Percentiles rank a stretch among this genome's conserved stretches.
phyloP scores from a whole-genome alignment of 2,797 vertebrate species.

The Cuniculus paca region DNA sequence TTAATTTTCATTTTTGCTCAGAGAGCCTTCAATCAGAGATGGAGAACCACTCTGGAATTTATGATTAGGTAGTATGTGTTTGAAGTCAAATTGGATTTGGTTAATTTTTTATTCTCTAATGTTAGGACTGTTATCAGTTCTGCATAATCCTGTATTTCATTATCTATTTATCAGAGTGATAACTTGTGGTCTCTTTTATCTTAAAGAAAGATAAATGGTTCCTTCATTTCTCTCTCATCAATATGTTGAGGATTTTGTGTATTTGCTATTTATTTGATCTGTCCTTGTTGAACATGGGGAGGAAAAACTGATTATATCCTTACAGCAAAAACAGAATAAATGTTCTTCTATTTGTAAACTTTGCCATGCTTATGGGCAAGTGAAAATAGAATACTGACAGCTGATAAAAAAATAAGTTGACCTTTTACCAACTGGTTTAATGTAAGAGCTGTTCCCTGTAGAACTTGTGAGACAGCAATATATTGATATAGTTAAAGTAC shows the following conservation, averaged over 20 bases:
- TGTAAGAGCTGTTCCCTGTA: background rate
- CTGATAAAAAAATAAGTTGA: conserved; percentile 10
- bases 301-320: background rate
- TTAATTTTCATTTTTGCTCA: conserved; percentile 64
- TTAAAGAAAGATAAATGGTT: conserved; percentile 49
- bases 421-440: background rate
- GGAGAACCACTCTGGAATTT: conserved; percentile 36
- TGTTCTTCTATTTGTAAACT: background rate
- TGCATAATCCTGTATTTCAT: conserved; percentile 50
- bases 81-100: conserved; percentile 61
- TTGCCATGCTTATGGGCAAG: background rate
- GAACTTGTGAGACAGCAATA: background rate
- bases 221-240: conserved; percentile 4
- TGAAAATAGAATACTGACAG: background rate
- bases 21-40: background rate
- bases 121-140: conserved; percentile 52
- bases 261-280: conserved; percentile 74
- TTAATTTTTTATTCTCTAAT: conserved; percentile 76
- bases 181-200: conserved; percentile 58
- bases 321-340: background rate
- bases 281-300: background rate
- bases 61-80: conserved; percentile 53
- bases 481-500: background rate
- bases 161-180: conserved; percentile 66
- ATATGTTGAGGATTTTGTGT: background rate